phyloP scores from a whole-genome alignment of 2,797 vertebrate species.

The Aphelocoma californica region DNA sequence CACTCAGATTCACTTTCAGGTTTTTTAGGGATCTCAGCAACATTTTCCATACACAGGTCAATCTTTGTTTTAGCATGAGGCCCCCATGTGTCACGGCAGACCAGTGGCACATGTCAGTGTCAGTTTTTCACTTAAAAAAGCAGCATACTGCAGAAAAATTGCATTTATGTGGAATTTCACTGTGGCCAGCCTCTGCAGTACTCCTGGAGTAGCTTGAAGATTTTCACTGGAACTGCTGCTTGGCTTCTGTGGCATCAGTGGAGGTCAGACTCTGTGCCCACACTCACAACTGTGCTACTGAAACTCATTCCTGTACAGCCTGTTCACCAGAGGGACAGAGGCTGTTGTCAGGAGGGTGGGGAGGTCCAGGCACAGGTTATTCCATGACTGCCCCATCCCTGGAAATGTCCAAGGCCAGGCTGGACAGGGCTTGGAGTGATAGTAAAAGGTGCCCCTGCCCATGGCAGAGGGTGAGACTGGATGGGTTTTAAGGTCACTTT shows the following conservation, averaged over 20 bases:
- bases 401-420: neutral
- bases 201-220: neutral
- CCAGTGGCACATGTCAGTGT: neutral
- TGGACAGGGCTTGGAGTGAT: neutral
- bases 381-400: neutral
- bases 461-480: neutral
- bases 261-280: neutral
- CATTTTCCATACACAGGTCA: neutral
- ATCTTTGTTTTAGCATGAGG: neutral
- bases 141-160: neutral
- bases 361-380: neutral
- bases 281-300: neutral
- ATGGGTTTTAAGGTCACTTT: neutral
- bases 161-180: neutral
- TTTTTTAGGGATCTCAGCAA: neutral
- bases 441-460: neutral
- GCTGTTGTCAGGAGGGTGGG: neutral
- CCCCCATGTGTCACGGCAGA: fast-evolving
- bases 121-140: neutral
- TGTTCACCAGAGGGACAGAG: neutral
- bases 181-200: neutral
- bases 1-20: neutral
- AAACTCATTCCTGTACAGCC: neutral
- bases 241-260: neutral
- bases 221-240: neutral